These are phyloP conservation scores for Mixornis gularis DNA, from an alignment of 2,113 vertebrate species.

Conservation along the genomic window DNA sequence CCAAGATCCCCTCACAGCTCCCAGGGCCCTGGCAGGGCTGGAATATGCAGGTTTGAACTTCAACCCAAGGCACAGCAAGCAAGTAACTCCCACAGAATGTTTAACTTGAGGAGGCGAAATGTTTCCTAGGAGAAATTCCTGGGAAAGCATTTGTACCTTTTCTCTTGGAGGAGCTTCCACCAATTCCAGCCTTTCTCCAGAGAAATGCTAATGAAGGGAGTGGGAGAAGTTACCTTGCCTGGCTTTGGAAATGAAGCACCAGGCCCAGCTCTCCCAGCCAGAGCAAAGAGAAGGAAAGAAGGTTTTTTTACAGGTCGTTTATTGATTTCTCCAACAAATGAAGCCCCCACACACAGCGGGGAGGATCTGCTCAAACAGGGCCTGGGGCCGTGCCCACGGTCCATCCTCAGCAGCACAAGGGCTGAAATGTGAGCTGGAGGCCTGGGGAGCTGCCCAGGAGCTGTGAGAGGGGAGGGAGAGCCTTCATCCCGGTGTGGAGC, in stretches of 20 bases:
- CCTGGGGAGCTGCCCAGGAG: background rate
- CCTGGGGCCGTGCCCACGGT: background rate
- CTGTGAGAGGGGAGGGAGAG: background rate
- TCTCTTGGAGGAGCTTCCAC: background rate
- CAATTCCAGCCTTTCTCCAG: background rate
- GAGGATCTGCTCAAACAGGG: background rate
- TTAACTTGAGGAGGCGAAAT: background rate
- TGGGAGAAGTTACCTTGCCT: background rate
- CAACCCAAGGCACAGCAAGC: background rate
- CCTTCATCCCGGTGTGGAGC: background rate
- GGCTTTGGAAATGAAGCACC: background rate
- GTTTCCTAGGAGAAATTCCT: background rate
- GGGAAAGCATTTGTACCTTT: fast-evolving
- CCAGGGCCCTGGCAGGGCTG: background rate
- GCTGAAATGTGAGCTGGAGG: background rate
- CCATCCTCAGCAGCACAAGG: background rate
- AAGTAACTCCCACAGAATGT: background rate
- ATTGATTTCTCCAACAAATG: background rate
- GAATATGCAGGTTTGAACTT: background rate
- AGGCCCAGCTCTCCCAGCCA: background rate
- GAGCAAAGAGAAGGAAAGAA: background rate
- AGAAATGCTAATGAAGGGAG: background rate
- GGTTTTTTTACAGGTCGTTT: background rate
- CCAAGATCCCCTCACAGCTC: background rate
- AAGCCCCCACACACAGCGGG: fast-evolving